phyloP scores from a whole-genome alignment of 2,888 invertebrate species.

The Linnaemya vulpina region DNA sequence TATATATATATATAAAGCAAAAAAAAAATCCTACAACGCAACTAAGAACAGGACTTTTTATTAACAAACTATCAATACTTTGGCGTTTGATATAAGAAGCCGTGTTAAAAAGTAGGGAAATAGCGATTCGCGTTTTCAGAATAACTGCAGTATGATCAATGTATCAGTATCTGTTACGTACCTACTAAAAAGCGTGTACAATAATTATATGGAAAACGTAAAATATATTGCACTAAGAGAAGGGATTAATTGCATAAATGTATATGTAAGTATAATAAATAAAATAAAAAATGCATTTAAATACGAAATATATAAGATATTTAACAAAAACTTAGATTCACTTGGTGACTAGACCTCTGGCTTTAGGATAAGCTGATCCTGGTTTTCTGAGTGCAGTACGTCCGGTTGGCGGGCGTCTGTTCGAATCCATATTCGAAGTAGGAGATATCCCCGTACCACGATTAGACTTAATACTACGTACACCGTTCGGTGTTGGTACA shows the following conservation, averaged over 20 bases:
- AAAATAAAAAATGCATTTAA: slow-evolving; percentile 31
- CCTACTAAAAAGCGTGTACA: slow-evolving; percentile 3
- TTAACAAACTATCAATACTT: slow-evolving; percentile 28
- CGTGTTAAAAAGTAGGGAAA: neutral
- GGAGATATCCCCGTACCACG: slow-evolving; percentile 74
- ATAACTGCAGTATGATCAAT: too few relatives aligned
- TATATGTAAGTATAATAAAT: neutral
- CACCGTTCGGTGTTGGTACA: slow-evolving; percentile 72
- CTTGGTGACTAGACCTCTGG: slow-evolving; percentile 83
- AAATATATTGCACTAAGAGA: slow-evolving; percentile 63
- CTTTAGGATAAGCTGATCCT: slow-evolving; percentile 83
- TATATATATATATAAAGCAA: neutral
- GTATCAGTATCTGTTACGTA: too few relatives aligned
- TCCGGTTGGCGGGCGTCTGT: slow-evolving; percentile 80
- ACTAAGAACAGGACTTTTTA: neutral
- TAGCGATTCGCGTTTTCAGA: too few relatives aligned
- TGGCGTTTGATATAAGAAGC: too few relatives aligned
- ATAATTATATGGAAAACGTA: slow-evolving; percentile 21
- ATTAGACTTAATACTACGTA: slow-evolving; percentile 77
- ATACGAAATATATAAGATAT: slow-evolving; percentile 48
- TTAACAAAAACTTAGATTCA: slow-evolving; percentile 72
- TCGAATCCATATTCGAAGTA: slow-evolving; percentile 79
- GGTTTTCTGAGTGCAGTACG: slow-evolving; percentile 80
- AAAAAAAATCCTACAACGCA: slow-evolving; percentile 40
- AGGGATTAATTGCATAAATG: neutral